Base-by-base conservation (phyloP, 2,113 vertebrate genomes). In the Panurus biarmicus region DNA sequence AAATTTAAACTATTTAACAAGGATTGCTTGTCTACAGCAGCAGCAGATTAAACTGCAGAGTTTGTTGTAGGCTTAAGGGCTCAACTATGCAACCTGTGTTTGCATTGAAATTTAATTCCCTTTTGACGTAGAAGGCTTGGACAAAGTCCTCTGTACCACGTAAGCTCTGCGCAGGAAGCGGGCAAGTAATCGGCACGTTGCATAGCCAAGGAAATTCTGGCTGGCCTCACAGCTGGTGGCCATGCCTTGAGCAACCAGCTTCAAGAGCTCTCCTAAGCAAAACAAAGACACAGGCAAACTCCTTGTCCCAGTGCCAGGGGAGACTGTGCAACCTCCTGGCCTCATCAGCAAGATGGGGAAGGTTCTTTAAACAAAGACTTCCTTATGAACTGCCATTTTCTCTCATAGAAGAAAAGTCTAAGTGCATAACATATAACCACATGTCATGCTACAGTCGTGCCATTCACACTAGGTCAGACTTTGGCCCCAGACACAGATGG, bases 1-100 rank as follows among this genome's bases (percentile, higher is more conserved):
- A 96, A 90, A 94, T 95, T 93, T 88, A 93, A 91, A 92, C 78
- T 87, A 57, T 94, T 85, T 89, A 85, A 75, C 50, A 90, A 75
- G 36, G 36, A 81, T 88, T 74, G 21, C 11, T 72, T 92, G 31
- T 70, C 87, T 42, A 45, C 45, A 74, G 61, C 31, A 82, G 35
- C 29, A 91, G 36, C 28, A 89, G 70, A 87, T 86, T 93, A 89
- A 91, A 40, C 29, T 54, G 13, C 29, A 81, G 33, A 38, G 36
- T 74, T 83, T 92, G 29, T 74, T 54, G 50, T 54, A 87, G 40
- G 71, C 72, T 93, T 86, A 94, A 86, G 44, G n/a, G 50, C 74
- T 91, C 62, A 94, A 62, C 70, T 36, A 57, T 70, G 38, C 24
- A 89, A 64, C 70, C 74, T 51, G n/a, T 91, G 75, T 87, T 95